Conservation (phyloP, 1,140 invertebrate genomes). For the Drosophila triauraria region DNA sequence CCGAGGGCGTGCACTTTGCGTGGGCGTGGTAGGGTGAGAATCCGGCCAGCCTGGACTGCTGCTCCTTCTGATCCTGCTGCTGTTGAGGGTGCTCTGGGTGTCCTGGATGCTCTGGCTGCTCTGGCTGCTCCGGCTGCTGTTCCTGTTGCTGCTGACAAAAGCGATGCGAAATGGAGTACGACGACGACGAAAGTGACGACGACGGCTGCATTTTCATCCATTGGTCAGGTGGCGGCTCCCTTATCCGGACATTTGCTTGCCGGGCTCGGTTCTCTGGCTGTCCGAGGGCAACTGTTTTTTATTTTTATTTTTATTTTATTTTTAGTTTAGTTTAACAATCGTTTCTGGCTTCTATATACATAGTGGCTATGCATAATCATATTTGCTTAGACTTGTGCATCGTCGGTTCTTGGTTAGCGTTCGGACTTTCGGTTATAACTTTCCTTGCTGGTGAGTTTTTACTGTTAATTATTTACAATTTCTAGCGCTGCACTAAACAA, state of each 20-base stretch:
- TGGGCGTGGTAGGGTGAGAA: slow-evolving; percentile 36
- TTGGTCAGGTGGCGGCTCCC: slow-evolving; percentile 73
- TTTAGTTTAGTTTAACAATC: slow-evolving; percentile 27
- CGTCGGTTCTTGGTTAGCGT: slow-evolving; percentile 43
- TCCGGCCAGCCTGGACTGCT: slow-evolving; percentile 40
- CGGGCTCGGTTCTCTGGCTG: slow-evolving; percentile 49
- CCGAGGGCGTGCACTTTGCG: slow-evolving; percentile 47
- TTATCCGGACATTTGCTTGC: slow-evolving; percentile 83
- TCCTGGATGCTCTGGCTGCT: slow-evolving; percentile 29
- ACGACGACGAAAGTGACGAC: slow-evolving; percentile 82
- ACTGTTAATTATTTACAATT: slow-evolving; percentile 77
- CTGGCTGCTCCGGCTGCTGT: slow-evolving; percentile 29
- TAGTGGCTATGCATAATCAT: slow-evolving; percentile 64
- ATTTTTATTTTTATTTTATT: not conserved
- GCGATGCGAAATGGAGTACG: slow-evolving; percentile 80
- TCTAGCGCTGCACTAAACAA: slow-evolving; percentile 65
- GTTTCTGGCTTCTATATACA: slow-evolving; percentile 58
- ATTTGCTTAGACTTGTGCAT: slow-evolving; percentile 41
- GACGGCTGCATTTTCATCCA: slow-evolving; percentile 85
- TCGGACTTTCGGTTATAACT: slow-evolving; percentile 37
- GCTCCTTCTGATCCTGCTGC: slow-evolving; percentile 36
- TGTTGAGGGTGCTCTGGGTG: slow-evolving; percentile 13
- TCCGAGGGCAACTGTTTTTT: not conserved
- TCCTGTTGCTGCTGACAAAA: slow-evolving; percentile 62
- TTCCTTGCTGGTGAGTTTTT: slow-evolving; percentile 73